Base-by-base conservation (phyloP, 1,140 invertebrate species). In the Papilio helenus region DNA sequence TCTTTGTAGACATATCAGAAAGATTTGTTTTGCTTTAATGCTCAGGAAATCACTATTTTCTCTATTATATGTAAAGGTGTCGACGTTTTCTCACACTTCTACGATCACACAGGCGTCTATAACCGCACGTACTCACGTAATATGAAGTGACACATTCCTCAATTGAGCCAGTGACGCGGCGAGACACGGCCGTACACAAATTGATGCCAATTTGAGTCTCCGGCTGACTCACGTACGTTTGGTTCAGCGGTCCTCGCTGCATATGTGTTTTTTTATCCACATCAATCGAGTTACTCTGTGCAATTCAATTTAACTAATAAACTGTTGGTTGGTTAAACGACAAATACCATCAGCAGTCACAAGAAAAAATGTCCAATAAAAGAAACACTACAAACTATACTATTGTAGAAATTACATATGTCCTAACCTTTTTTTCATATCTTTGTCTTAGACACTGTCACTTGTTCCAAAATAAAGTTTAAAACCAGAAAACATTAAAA, bases 151-250 rank as follows among this genome's bases (percentile, higher is more conserved):
- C 91, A 92, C 92, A 93, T 91, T 92, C 92, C 89, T 94, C 91
- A 94, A 94, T 94, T 94, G 93, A 90, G 88, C 85, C 84, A 83
- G 23, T 88, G 88, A 87, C 86, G 86, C 84, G 80, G 83, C 86
- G 89, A 87, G 89, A 90, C 91, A 61, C 58, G 58, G 23, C 14
- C 58, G 58, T 61, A 61, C 89, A 88, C 89, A 87, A 93, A 94
- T 94, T 93, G 92, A 90, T 92, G 86, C 87, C 90, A 94, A 94
- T 94, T 94, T 92, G 86, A 83, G 89, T 89, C 91, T 91, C 91
- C 89, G 90, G 88, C 89, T 94, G 92, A 94, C 83, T 94, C 92
- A 94, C 87, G 76, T 78, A 76, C 49, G 49, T 76, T 51, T 34
- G 44, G 49, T 55, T n/a, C 14, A 14, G 20, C 58, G 23, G 23